Percentiles rank a stretch among this genome's conserved stretches.
phyloP scores from a whole-genome alignment of 2,888 invertebrate species.

The Drosophila emarginata region DNA sequence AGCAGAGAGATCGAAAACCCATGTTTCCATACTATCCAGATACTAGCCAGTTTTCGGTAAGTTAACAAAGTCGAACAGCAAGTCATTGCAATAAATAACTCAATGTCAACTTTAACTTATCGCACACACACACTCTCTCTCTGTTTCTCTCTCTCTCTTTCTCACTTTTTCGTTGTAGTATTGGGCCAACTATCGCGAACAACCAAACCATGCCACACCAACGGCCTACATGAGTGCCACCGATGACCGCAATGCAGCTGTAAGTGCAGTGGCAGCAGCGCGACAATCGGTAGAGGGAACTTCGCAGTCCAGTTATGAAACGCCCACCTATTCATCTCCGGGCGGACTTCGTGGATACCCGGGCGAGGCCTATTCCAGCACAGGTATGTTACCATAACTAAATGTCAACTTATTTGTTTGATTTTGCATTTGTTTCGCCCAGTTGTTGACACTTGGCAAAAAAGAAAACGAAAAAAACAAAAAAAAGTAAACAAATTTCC shows the following conservation, averaged over 20 bases:
- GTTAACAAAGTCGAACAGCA: conserved; percentile 34
- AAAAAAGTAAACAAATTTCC: conserved; percentile 34
- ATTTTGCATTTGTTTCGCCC: conserved; percentile 21
- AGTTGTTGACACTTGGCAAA: conserved; percentile 12
- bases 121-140: conserved; percentile 3
- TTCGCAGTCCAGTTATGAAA: conserved; percentile 82
- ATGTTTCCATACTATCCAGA: conserved; percentile 83
- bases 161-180: conserved; percentile 68
- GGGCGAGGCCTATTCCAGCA: conserved; percentile 81
- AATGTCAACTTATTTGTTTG: conserved; percentile 11
- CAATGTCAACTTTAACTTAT: conserved; percentile 44
- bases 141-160: neutral
- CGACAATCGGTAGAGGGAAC: conserved; percentile 83
- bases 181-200: conserved; percentile 82
- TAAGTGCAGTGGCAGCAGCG: conserved; percentile 79
- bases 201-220: conserved; percentile 79
- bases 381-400: conserved; percentile 73
- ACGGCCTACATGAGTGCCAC: conserved; percentile 81
- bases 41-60: conserved; percentile 83
- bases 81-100: conserved; percentile 48
- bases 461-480: neutral
- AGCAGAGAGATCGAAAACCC: conserved; percentile 82
- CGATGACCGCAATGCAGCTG: conserved; percentile 81
- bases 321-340: conserved; percentile 82
- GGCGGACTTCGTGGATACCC: conserved; percentile 81